Evolutionary conservation across 2,888 invertebrate genomes (phyloP), one percentile per base, ranked within the genome.

Genomic region (Ferdinandea cuprea): DNA sequence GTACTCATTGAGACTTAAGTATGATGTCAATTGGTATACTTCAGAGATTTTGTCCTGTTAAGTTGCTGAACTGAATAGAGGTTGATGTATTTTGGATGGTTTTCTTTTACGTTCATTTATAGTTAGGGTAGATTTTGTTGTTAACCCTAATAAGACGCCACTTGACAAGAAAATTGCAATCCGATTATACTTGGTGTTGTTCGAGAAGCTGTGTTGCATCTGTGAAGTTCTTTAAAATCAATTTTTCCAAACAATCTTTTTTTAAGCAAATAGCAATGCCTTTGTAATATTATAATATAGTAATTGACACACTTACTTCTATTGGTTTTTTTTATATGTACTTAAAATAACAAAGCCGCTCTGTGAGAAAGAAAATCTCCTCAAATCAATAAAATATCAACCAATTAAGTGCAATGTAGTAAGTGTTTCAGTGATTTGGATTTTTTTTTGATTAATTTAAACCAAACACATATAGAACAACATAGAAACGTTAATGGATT

Each of bases 11-110:
- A 72, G 65, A 72, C 73, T 58, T n/a, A n/a, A 42, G 58, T 72
- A 48, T 58, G 58, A 52, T 72, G 50, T 78, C 59, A 78, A 78
- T 78, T 72, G 78, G 73, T 52, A 32, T 66, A 37, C 59, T 66
- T 59, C 44, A 6, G 35, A 72, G 42, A 66, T 58, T 46, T 73
- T 59, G 72, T 59, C 59, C 78, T 78, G 32, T 72, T 63, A 72
- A 72, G 78, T 72, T 71, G 56, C 30, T 63, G n/a, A 37, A 30
- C 9, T 50, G 50, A 71, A 71, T 35, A 48, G 71, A 56, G 77
- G 71, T 77, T 71, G 54, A 76, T 69, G 76, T 37, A 69, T 61
- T 76, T 30, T 52, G 8, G 32, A 76, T 59, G 69, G 40, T 46
- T 52, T 44, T 21, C 3, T 9, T 28, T 59, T 40, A 32, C 8